These are phyloP conservation scores for Sphaerophoria taeniata DNA, from an alignment of 2,888 invertebrate species.

Conservation along the genomic window DNA sequence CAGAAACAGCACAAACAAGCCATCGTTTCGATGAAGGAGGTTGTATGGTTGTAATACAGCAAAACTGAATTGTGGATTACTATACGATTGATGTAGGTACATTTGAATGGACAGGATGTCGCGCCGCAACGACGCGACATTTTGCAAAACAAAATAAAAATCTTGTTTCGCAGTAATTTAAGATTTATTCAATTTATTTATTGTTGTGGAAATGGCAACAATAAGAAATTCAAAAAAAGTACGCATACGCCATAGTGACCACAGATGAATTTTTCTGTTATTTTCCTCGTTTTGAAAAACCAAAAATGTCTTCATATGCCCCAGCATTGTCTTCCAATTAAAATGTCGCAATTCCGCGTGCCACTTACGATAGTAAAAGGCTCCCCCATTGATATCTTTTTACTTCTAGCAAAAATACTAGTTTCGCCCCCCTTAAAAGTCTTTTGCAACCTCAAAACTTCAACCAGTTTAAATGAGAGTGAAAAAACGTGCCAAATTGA, in stretches of 20 bases:
- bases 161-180: constrained; percentile 31
- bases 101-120: constrained; percentile 67
- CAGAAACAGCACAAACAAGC: constrained; percentile 12
- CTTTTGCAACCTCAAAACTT: neutral
- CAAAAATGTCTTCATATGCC: neutral
- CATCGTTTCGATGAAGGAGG: constrained; percentile 14
- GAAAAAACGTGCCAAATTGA: constrained; percentile 65
- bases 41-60: constrained; percentile 34
- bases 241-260: neutral
- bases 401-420: constrained; percentile 22
- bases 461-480: constrained; percentile 61
- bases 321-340: constrained; percentile 59
- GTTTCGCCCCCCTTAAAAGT: constrained; percentile 31
- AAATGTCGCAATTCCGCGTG: constrained; percentile 58
- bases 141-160: constrained; percentile 57
- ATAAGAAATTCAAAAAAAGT: neutral
- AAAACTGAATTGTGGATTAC: constrained; percentile 39
- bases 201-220: constrained; percentile 23
- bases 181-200: constrained; percentile 69
- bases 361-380: constrained; percentile 30
- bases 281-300: neutral
- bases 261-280: too few species aligned
- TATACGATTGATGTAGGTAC: constrained; percentile 19
- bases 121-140: constrained; percentile 51
- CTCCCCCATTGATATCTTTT: neutral